phyloP scores from a whole-genome alignment of 2,113 vertebrate genomes.

The Astatotilapia flaviijosephi region DNA sequence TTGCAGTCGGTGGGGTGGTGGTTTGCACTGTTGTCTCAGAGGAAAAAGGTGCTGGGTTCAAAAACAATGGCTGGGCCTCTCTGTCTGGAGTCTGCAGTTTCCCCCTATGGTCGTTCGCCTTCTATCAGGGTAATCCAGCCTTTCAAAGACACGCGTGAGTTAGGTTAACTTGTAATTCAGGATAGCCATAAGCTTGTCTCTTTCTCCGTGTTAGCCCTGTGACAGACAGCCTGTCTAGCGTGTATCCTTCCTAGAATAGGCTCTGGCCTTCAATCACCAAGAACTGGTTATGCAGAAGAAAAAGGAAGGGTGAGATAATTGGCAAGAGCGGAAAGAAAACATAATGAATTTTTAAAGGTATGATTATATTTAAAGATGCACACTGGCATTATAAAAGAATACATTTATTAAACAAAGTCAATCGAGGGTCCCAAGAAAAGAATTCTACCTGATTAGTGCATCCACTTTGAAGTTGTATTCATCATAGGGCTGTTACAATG shows the following conservation, averaged over 20 bases:
- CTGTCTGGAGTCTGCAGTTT: neutral
- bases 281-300: neutral
- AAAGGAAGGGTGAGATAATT: neutral
- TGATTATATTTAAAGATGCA: neutral
- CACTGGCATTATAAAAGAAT: neutral
- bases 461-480: neutral
- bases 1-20: neutral
- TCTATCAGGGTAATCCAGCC: neutral
- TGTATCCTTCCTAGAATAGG: neutral
- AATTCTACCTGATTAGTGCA: neutral
- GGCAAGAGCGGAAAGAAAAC: neutral
- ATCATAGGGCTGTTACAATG: neutral
- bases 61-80: neutral
- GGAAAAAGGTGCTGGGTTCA: neutral
- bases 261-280: neutral
- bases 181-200: neutral
- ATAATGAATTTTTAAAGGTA: neutral
- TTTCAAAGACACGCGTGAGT: neutral
- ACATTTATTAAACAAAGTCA: neutral
- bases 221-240: neutral
- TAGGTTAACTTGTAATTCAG: neutral
- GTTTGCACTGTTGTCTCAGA: neutral
- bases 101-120: too few relatives aligned
- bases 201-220: neutral
- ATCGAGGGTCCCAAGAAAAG: neutral